Evolutionary conservation across 1,140 invertebrate genomes (phyloP).

Genomic region (Camponotus floridanus): DNA sequence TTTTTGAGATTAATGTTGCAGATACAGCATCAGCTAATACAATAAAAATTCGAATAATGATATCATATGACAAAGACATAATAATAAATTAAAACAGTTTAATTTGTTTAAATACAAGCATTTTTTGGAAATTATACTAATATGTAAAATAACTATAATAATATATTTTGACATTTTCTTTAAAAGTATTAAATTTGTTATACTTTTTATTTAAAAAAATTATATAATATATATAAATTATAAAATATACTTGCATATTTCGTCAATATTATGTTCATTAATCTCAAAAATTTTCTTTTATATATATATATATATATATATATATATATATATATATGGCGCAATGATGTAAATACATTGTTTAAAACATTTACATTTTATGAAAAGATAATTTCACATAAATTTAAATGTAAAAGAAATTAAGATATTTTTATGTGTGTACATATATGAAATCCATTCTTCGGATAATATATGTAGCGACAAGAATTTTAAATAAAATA

Average conservation of each 20-base stretch:
- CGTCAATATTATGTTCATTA: not conserved
- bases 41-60: not conserved
- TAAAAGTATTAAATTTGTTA: not conserved
- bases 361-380: too few species aligned
- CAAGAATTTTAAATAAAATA: constrained; percentile 25
- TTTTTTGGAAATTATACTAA: not conserved
- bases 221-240: constrained; percentile 1
- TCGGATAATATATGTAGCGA: constrained; percentile 1
- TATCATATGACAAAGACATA: too few species aligned
- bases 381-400: not conserved
- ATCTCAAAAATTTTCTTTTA: not conserved
- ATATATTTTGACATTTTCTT: not conserved
- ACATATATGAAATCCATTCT: not conserved
- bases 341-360: not conserved
- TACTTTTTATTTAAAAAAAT: not conserved
- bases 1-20: not conserved
- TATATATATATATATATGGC: not conserved
- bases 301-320: not conserved
- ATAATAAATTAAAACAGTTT: not conserved
- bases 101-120: constrained; percentile 7
- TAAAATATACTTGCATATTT: not conserved
- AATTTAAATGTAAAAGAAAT: constrained; percentile 41
- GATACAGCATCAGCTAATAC: not conserved
- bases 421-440: constrained; percentile 11
- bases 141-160: not conserved